Evolutionary conservation across 2,113 vertebrate genomes (phyloP), one percentile per base, ranked within the genome.

Genomic region (Hemiscyllium ocellatum): DNA sequence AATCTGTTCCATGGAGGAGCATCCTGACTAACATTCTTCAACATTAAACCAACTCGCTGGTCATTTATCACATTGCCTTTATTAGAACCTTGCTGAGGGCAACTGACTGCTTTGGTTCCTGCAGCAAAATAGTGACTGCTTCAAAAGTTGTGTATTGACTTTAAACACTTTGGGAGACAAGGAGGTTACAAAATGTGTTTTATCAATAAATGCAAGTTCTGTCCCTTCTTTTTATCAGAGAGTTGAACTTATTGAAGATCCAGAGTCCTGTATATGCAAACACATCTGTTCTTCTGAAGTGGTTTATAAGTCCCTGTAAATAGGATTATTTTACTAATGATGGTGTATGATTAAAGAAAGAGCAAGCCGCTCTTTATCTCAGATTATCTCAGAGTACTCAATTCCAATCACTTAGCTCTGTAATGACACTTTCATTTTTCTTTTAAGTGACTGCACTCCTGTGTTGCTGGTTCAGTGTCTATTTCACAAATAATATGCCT

Each of bases 251-350:
- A 89, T 13, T 50, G 87, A n/a, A 91, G 87, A n/a, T n/a, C 29
- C 56, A n/a, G 66, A 37, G 66, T n/a, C 61, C n/a, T 66, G 19
- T 42, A 20, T 83, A 93, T 61, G n/a, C 20, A 65, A 93, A 66
- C 37, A 47, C 56, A 93, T 68, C 89, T 90, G 87, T 61, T 90
- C 87, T 26, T 90, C 87, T 93, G 61, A 93, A 47, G 61, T 93
- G 61, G 89, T 66, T 93, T 93, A 20, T 19, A 33, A 42, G 29
- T 33, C 19, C 19, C 29, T 66, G 19, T 22, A 93, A 93, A 93
- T 68, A 93, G 17, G 61, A 93, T 93, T 93, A 68, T 93, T 93
- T 66, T 5, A 93, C 61, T 22, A 68, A 93, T 93, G 37, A 93
- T 66, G 89, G 33, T 6, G 61, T 37, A 90, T 93, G 37, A 93